These are phyloP conservation scores for Sciaenops ocellatus DNA, from an alignment of 2,797 vertebrate species.

Conservation along the genomic window DNA sequence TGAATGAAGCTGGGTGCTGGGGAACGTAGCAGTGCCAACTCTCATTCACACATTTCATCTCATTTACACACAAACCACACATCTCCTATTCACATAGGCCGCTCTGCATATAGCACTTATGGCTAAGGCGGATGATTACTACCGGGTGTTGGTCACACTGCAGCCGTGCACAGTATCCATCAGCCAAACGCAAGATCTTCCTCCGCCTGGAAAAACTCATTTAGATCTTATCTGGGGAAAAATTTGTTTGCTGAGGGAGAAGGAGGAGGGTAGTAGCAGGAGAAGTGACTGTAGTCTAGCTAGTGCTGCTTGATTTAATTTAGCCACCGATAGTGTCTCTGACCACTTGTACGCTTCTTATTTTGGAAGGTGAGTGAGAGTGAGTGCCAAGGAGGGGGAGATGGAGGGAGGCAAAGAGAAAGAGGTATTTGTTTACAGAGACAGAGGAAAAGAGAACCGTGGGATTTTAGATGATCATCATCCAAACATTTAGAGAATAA, in stretches of 20 bases:
- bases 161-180: slow-evolving; percentile 77
- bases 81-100: slow-evolving; percentile 53
- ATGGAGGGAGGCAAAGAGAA: slow-evolving; percentile 42
- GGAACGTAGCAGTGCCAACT: slow-evolving; percentile 65
- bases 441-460: slow-evolving; percentile 13
- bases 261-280: slow-evolving; percentile 57
- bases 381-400: slow-evolving; percentile 42
- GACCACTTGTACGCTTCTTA: slow-evolving; percentile 81
- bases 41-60: slow-evolving; percentile 78
- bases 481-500: slow-evolving; percentile 11
- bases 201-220: slow-evolving; percentile 86
- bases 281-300: slow-evolving; percentile 76
- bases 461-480: slow-evolving; percentile 39
- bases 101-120: slow-evolving; percentile 59
- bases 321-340: slow-evolving; percentile 81
- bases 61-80: slow-evolving; percentile 77
- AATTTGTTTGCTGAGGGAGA: slow-evolving; percentile 80
- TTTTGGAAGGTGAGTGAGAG: slow-evolving; percentile 74
- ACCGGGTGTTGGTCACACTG: slow-evolving; percentile 67
- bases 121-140: slow-evolving; percentile 76
- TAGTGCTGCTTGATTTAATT: slow-evolving; percentile 85
- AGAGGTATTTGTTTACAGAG: slow-evolving; percentile 67
- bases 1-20: slow-evolving; percentile 69
- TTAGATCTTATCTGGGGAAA: slow-evolving; percentile 88
- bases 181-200: slow-evolving; percentile 78